Evolutionary conservation across 2,797 vertebrate genomes (phyloP).

Genomic region (Monodelphis domestica): DNA sequence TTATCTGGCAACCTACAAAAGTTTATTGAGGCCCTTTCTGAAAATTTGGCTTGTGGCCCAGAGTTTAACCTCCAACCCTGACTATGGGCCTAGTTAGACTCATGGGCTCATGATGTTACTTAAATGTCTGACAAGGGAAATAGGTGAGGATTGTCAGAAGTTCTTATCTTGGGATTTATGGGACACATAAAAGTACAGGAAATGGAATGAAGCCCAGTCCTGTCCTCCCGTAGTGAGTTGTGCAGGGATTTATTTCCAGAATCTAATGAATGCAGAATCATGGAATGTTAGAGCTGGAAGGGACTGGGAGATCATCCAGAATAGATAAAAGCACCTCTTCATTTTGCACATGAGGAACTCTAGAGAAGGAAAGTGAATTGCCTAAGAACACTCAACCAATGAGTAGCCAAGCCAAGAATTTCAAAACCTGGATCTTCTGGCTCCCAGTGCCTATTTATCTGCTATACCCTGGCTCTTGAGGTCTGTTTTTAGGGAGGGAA

Average conservation of each 20-base stretch:
- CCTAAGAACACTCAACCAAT: background rate
- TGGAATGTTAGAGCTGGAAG: background rate
- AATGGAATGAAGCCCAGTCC: background rate
- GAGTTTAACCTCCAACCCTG: background rate
- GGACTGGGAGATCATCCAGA: background rate
- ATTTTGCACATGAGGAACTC: background rate
- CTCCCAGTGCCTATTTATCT: background rate
- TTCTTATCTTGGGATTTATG: slow-evolving; percentile 36
- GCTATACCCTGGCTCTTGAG: background rate
- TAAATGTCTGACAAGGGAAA: slow-evolving; percentile 30
- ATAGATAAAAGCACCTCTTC: background rate
- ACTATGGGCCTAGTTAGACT: background rate
- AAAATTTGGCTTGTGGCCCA: slow-evolving; percentile 20
- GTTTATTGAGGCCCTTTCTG: background rate
- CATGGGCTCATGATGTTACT: background rate
- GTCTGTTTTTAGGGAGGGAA: background rate
- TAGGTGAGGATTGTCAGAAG: slow-evolving; percentile 23
- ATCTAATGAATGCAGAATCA: background rate
- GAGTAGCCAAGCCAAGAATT: background rate
- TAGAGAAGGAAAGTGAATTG: background rate
- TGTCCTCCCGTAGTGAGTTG: background rate
- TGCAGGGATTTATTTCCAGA: background rate
- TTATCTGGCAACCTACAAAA: background rate
- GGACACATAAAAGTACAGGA: slow-evolving; percentile 49
- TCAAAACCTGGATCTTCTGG: background rate